These are phyloP conservation scores for Addax nasomaculatus DNA, from an alignment of 2,113 vertebrate genomes.

Conservation along the genomic window DNA sequence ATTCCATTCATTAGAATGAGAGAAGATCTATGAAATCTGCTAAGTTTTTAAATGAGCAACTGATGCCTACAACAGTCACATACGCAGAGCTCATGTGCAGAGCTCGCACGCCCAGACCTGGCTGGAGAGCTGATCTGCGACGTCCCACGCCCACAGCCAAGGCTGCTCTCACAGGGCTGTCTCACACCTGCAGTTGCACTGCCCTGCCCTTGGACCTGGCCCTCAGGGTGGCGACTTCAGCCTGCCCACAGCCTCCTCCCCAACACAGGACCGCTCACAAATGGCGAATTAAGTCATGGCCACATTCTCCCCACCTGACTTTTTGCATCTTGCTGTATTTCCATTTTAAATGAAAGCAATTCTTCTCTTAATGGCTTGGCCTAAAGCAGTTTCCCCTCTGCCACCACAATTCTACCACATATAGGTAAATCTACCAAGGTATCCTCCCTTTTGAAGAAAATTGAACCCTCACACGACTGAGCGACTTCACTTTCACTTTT, in stretches of 20 bases:
- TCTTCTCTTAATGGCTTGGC: neutral
- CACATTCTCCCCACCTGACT: neutral
- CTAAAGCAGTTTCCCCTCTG: neutral
- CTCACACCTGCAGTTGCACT: neutral
- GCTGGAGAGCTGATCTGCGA: accelerated
- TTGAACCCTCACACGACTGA: neutral
- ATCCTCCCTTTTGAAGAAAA: neutral
- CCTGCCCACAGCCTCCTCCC: neutral
- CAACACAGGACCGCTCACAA: neutral
- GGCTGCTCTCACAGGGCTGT: neutral
- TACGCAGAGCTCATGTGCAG: accelerated
- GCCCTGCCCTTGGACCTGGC: neutral
- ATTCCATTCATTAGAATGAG: neutral
- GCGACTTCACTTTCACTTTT: too few relatives aligned
- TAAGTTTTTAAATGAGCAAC: neutral
- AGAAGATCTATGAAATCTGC: neutral
- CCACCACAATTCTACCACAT: neutral
- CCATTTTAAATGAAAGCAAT: neutral
- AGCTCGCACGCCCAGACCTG: neutral
- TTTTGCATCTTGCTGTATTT: neutral
- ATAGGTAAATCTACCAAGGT: neutral
- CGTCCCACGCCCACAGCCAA: neutral
- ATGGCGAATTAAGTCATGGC: neutral
- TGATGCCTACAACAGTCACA: neutral
- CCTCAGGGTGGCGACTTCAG: neutral